Evolutionary conservation across 2,888 invertebrate genomes (phyloP), one percentile per base, ranked within the genome.

Genomic region (Agriotes lineatus): DNA sequence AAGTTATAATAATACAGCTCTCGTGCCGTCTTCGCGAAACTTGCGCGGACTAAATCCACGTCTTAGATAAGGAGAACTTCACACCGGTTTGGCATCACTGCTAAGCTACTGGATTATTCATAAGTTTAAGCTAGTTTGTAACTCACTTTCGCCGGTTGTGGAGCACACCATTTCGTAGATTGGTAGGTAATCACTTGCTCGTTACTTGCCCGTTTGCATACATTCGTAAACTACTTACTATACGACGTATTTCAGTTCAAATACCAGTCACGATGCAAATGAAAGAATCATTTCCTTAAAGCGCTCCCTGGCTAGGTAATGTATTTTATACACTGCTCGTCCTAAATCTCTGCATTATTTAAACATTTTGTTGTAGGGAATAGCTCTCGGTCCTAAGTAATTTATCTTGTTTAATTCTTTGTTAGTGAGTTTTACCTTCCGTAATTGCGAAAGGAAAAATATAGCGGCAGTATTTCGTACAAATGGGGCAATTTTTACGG

Each of bases 61-160:
- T 78, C 82, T 82, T 80, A 82, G 81, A 82, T 82, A 82, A 82
- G 79, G 79, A 77, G 76, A 80, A 81, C 80, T 83, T 78, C 79
- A 81, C 82, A 81, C 82, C 81, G 80, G 81, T 80, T 79, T 78
- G 80, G 80, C 79, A 75, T 80, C 81, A 78, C 75, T 79, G 80
- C 79, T 82, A 82, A 83, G 82, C 82, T 79, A 73, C 78, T 80
- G 81, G 82, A 83, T 83, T 82, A 82, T 82, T 83, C 82, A 83
- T 82, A 80, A 83, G 81, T 82, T 81, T 80, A 78, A 81, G 82
- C 81, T 78, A 80, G 80, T 82, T 81, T 78, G 80, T 78, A 81
- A 81, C 80, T 80, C 81, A 80, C 81, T 82, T 81, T 81, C 81
- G 70, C 75, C 78, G 75, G 77, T 76, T 76, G 76, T 72, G 76